A percentile compares a stretch with the other conserved stretches of the same genome.
Evolutionary conservation across 1,140 invertebrate species (phyloP).

Genomic region (Atta colombica): DNA sequence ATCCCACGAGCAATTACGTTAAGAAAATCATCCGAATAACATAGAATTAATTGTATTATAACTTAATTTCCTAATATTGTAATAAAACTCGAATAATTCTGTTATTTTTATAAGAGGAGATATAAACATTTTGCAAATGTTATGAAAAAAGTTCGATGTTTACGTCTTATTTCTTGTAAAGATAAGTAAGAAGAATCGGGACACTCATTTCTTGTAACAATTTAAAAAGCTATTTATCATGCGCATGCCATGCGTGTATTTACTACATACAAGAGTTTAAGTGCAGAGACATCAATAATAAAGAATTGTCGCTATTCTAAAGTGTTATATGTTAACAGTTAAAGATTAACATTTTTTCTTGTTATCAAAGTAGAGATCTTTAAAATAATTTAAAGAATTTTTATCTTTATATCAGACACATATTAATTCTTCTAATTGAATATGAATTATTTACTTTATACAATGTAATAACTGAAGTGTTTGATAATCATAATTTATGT

Average conservation of each 20-base stretch:
- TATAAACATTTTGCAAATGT: neutral
- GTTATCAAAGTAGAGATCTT: conserved; percentile 47
- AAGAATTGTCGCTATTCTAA: conserved; percentile 2
- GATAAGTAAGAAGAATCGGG: neutral
- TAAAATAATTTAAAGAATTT: neutral
- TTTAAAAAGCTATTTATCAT: conserved; percentile 15
- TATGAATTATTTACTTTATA: conserved; percentile 13
- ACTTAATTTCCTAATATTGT: conserved; percentile 12
- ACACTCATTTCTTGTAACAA: neutral
- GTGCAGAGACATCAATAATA: conserved; percentile 26
- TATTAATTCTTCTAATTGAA: conserved; percentile 14
- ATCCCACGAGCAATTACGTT: too few relatives aligned
- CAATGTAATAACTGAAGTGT: neutral
- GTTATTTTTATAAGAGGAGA: neutral
- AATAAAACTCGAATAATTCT: neutral
- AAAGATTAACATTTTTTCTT: conserved; percentile 27
- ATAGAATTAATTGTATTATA: neutral
- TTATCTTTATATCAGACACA: neutral
- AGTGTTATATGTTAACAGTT: neutral
- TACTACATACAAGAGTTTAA: neutral
- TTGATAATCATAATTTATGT: conserved; percentile 1
- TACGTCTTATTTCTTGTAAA: neutral
- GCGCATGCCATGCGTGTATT: neutral
- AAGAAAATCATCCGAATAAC: too few relatives aligned
- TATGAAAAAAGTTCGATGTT: neutral